Evolutionary conservation across 2,797 vertebrate species (phyloP).

Genomic region (Euphonia xanthogaster): DNA sequence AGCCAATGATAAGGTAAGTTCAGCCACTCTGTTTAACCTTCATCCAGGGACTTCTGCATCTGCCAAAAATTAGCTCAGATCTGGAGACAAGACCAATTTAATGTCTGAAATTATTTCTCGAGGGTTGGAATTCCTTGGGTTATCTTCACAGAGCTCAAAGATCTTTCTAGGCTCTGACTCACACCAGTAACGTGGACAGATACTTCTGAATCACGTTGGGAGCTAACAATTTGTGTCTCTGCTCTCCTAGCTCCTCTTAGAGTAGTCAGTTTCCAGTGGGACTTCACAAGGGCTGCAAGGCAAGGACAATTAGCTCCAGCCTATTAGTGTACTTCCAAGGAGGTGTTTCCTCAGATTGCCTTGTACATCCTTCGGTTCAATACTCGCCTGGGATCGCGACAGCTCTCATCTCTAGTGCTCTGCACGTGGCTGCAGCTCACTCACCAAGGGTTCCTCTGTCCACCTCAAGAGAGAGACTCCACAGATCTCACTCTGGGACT

Average conservation of each 20-base stretch:
- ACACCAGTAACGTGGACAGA: not conserved
- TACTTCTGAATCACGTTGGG: not conserved
- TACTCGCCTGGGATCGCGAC: rapidly evolving
- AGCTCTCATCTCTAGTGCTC: not conserved
- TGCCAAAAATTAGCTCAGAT: not conserved
- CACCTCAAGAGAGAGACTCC: not conserved
- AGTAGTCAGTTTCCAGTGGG: not conserved
- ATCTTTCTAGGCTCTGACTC: not conserved
- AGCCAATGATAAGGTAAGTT: not conserved
- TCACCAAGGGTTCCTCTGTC: not conserved
- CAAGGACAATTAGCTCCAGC: not conserved
- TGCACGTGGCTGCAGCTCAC: rapidly evolving
- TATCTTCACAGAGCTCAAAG: not conserved
- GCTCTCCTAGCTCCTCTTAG: not conserved
- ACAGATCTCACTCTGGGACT: not conserved
- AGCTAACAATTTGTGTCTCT: not conserved
- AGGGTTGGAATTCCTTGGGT: not conserved
- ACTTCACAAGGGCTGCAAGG: not conserved
- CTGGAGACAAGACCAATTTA: not conserved
- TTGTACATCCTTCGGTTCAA: rapidly evolving
- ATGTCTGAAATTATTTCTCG: not conserved
- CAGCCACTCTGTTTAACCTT: not conserved
- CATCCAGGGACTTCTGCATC: not conserved
- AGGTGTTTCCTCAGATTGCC: not conserved
- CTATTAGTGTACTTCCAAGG: not conserved